Evolutionary conservation across 2,113 vertebrate genomes (phyloP).

Genomic region (Eublepharis macularius): DNA sequence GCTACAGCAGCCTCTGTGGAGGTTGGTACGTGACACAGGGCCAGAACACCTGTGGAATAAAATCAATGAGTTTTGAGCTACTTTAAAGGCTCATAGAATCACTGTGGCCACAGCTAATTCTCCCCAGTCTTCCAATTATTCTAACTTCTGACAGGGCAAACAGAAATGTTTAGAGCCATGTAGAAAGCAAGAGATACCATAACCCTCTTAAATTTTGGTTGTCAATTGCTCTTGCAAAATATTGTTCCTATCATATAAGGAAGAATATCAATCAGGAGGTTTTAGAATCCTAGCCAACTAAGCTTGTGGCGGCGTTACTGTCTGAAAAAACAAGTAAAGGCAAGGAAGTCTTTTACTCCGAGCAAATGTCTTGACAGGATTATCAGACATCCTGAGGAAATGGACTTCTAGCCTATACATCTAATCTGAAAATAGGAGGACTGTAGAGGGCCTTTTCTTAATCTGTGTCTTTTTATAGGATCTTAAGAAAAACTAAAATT

Average conservation of each 20-base stretch:
- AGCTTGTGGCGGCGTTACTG: conserved; percentile 28
- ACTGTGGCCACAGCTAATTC: no score
- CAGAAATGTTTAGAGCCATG: background rate
- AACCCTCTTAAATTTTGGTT: conserved; percentile 3
- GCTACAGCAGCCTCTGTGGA: no score
- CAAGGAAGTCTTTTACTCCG: conserved; percentile 25
- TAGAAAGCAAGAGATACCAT: conserved; percentile 1
- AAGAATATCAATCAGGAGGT: conserved; percentile 64
- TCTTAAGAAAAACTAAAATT: background rate
- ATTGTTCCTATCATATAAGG: conserved; percentile 41
- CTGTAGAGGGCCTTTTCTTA: background rate
- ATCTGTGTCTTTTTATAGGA: background rate
- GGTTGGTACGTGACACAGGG: no score
- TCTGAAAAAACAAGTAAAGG: conserved; percentile 46
- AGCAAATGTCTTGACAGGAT: conserved; percentile 36
- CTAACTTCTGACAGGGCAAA: background rate
- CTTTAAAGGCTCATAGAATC: background rate
- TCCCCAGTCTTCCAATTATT: background rate
- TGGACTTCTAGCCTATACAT: conserved; percentile 34
- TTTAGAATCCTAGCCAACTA: conserved; percentile 61
- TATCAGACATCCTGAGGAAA: conserved; percentile 19
- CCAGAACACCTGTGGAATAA: background rate
- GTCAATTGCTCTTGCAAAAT: conserved; percentile 6
- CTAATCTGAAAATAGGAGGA: conserved; percentile 6
- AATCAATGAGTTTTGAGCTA: background rate